Evolutionary conservation across 2,888 invertebrate genomes (phyloP), one percentile per base, ranked within the genome.

Genomic region (Cerastis leucographa): DNA sequence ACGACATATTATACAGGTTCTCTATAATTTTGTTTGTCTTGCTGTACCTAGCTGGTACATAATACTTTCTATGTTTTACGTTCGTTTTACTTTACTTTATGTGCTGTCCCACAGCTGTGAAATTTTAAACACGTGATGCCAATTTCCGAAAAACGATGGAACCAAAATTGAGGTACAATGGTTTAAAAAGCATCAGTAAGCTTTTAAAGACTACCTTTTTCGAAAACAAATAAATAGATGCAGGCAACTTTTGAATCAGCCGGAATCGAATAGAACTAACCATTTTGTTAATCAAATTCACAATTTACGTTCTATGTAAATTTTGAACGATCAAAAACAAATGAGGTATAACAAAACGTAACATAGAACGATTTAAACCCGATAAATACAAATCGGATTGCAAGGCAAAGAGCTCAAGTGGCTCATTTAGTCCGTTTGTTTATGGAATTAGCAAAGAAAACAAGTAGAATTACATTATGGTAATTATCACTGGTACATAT

Each of bases 381-480:
- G 77, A 87, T 86, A 84, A 81, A 81, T 73, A 81, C 59, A 83
- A 80, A 80, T 71, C 61, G 65, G 51, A 70, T 80, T 78, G 73
- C 76, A 80, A 64, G 56, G 59, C 42, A 65, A 64, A 42, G 66
- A 72, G 79, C 74, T 76, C 49, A 76, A 88, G 66, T 68, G 80
- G 72, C 29, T 75, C 70, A 54, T 76, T 84, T 68, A 73, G 14
- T 56, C 25, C 19, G 56, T 59, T 83, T 83, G 69, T 83, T 86
- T 78, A 86, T 84, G 62, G 69, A 86, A 83, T 86, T 84, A 72
- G 74, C 69, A 78, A 84, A 84, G 74, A 72, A 74, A 74, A 84
- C 62, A 69, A 74, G n/a, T 25, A 46, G 54, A 70, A 84, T 79
- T 86, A 84, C 68, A 79, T 86, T 86, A 86, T 64, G 61, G 84